These are phyloP conservation scores for Patella pellucida DNA, from an alignment of 2,888 invertebrate species.

Conservation along the genomic window DNA sequence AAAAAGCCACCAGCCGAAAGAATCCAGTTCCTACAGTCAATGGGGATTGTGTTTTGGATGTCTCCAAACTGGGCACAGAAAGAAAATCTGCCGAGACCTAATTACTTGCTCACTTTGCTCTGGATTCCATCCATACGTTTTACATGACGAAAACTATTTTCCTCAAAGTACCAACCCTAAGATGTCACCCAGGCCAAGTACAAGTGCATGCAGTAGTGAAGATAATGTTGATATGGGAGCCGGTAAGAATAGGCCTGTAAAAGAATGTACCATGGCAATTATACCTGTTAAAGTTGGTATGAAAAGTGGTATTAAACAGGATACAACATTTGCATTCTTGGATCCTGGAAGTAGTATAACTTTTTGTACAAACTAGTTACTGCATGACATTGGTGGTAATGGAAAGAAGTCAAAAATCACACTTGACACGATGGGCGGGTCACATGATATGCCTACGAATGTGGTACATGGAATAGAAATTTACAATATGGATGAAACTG, in stretches of 20 bases:
- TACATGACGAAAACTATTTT: no score
- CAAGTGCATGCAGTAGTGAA: neutral
- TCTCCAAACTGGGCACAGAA: no score
- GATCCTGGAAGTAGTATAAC: constrained; percentile 20
- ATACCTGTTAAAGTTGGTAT: constrained; percentile 21
- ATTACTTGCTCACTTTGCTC: no score
- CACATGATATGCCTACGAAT: neutral
- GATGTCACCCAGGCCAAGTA: neutral
- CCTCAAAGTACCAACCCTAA: no score
- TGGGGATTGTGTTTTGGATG: no score
- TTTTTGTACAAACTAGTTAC: constrained; percentile 14
- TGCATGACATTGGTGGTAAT: neutral
- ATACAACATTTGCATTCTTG: constrained; percentile 23
- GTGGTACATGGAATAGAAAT: neutral
- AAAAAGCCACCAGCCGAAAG: no score
- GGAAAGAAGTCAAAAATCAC: constrained; percentile 12
- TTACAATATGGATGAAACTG: no score
- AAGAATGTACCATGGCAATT: constrained; percentile 20
- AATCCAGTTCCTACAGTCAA: no score
- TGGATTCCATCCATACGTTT: no score
- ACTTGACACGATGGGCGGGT: constrained; percentile 15
- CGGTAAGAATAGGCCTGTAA: neutral
- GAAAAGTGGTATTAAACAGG: neutral
- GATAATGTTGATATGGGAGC: neutral
- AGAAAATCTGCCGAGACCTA: no score